Percentiles rank a stretch among this genome's conserved stretches.
Evolutionary conservation across 2,888 invertebrate species (phyloP).

Genomic region (Harpagoxenus sublaevis): DNA sequence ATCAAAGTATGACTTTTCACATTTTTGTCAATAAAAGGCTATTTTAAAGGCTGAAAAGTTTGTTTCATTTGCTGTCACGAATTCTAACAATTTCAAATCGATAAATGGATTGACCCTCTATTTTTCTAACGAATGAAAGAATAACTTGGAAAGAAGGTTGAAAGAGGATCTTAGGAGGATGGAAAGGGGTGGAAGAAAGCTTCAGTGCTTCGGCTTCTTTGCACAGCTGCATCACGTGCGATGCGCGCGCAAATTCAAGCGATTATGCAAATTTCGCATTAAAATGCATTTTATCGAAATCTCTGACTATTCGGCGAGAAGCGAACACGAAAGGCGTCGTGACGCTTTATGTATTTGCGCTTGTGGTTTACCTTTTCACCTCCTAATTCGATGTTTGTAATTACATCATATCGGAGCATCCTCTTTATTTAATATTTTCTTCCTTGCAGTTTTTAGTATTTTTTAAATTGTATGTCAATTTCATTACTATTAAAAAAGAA

Average conservation of each 20-base stretch:
- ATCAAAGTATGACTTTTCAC: not conserved
- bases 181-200: constrained; percentile 10
- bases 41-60: not conserved
- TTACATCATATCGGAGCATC: not conserved
- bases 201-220: constrained; percentile 47
- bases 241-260: constrained; percentile 58
- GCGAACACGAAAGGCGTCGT: constrained; percentile 44
- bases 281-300: constrained; percentile 70
- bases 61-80: not conserved
- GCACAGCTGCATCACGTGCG: constrained; percentile 60
- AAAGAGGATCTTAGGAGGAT: constrained; percentile 1
- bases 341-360: constrained; percentile 45
- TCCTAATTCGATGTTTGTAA: constrained; percentile 22
- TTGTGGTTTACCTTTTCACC: constrained; percentile 32
- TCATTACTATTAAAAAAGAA: not conserved
- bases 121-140: constrained; percentile 52
- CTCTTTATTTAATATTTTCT: not conserved
- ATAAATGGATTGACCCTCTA: constrained; percentile 24
- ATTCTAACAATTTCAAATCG: constrained; percentile 8
- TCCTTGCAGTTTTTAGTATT: not conserved
- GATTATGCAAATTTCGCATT: constrained; percentile 75
- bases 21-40: not conserved
- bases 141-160: constrained; percentile 32
- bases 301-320: constrained; percentile 66
- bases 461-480: not conserved